Base-by-base conservation (phyloP, 1,140 invertebrate genomes). In the Acromyrmex charruanus region DNA sequence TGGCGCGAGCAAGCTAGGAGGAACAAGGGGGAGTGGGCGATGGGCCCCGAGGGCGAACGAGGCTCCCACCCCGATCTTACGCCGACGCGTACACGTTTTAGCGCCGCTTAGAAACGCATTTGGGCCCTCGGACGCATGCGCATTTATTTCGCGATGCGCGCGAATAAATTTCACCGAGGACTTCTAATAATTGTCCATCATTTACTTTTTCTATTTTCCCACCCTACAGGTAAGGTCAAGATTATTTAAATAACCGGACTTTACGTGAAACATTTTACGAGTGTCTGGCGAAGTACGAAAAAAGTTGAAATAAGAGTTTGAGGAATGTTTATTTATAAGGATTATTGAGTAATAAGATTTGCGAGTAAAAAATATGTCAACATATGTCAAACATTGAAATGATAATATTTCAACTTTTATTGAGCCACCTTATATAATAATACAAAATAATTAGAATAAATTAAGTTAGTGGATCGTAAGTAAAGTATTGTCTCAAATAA, bases 31-130 rank as follows among this genome's bases (percentile, higher is more conserved):
- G 61, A 72, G 65, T 75, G 51, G 88, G 53, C 53, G 72, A 74
- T 7, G 86, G 16, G 61, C 44, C 79, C 44, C n/a, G 68, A 59
- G 75, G 74, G 51, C 51, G 85, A 53, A 81, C n/a, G 28, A 18
- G 55, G 18, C 35, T 44, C n/a, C 55, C 10, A 10, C 58, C 61
- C 61, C n/a, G 51, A 53, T 21, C 44, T 61, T 77, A 44, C 55
- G 18, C 51, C 75, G 79, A 89, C 59, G 75, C 86, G 49, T 65
- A 75, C 88, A 75, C 79, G 77, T 90, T 88, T 90, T 90, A 90
- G 89, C 89, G 89, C 89, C 89, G 89, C 89, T 90, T 90, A 90
- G 89, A 90, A 90, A 49, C 53, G 49, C 31, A n/a, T 53, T 69
- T 69, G 18, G 49, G 31, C 49, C 28, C 61, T 39, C 39, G 51